Conservation (phyloP, 2,888 invertebrate genomes). For the Sialis lutaria region DNA sequence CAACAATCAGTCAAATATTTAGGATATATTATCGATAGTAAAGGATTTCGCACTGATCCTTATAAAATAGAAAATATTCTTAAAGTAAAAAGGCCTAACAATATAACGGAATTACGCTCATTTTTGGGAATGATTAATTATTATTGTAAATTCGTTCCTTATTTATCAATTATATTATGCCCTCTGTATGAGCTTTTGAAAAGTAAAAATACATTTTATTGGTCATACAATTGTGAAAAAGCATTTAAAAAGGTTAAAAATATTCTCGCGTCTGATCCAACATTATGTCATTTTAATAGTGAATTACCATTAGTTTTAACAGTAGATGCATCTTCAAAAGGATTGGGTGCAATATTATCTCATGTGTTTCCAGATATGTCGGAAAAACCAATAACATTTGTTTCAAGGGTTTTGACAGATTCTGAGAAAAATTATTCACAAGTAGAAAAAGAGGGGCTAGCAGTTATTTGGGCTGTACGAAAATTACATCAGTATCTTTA, state of each 20-base stretch:
- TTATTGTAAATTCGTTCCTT: background rate
- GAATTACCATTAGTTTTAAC: background rate
- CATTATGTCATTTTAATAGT: background rate
- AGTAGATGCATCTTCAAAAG: slow-evolving; percentile 1
- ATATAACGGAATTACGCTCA: background rate
- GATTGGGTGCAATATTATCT: background rate
- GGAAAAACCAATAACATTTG: slow-evolving; percentile 8
- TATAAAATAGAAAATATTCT: background rate
- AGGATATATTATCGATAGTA: background rate
- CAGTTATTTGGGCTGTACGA: background rate
- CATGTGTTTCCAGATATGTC: background rate
- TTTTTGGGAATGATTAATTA: background rate
- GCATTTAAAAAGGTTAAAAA: slow-evolving; percentile 1
- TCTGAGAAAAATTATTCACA: slow-evolving; percentile 7
- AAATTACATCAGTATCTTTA: background rate
- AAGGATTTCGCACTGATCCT: background rate
- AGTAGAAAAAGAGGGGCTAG: slow-evolving; percentile 7
- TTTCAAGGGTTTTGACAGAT: slow-evolving; percentile 7
- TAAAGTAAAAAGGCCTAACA: background rate
- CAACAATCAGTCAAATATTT: background rate
- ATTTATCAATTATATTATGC: background rate
- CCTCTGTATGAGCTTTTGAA: background rate
- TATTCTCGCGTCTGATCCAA: background rate
- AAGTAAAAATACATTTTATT: background rate
- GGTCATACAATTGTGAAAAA: background rate